Evolutionary conservation across 2,113 vertebrate genomes (phyloP), one percentile per base, ranked within the genome.

Genomic region (Burhinus oedicnemus): DNA sequence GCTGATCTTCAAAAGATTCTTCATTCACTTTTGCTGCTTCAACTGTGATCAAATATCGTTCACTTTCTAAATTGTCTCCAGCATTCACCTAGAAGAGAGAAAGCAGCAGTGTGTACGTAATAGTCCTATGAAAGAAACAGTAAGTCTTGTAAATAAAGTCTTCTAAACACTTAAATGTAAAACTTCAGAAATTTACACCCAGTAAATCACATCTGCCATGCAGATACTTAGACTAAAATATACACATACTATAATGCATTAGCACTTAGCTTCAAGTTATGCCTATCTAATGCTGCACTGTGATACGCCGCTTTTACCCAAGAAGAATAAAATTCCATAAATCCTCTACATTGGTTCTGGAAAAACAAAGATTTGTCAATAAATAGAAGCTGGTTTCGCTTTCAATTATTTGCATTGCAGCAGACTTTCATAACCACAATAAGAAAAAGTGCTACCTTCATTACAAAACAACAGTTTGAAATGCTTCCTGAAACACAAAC

Each of bases 61-160:
- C 98, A 38, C 98, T 95, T 97, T 99, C 98, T 25, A 98, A 98
- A 70, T 98, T 81, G 82, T 98, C 98, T 75, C 98, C 98, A 75
- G 97, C 87, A 49, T 97, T 97, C 90, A 98, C 82, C 98, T 99
- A 83, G 47, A 85, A 75, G 42, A 52, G 25, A 87, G 10, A 71
- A 20, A 51, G 77, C 16, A 83, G 65, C 32, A 30, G 15, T 2
- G 40, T 10, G 16, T 29, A 78, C 3, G 0, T 12, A 29, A 21
- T 0, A 61, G 22, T 8, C 22, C 14, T 44, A 5, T 0, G 5
- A 4, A 68, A 78, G 26, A 83, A 87, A 47, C 17, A 62, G 2
- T 3, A 34, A 29, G 1, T 36, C 15, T 86, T 34, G 16, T 34
- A 80, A 80, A 16, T 15, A 81, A 34, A 17, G 8, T 44, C 26